Percentiles rank a stretch among this genome's conserved stretches.
These are phyloP conservation scores for Andrena minutula DNA, from an alignment of 2,888 invertebrate species.

Conservation along the genomic window DNA sequence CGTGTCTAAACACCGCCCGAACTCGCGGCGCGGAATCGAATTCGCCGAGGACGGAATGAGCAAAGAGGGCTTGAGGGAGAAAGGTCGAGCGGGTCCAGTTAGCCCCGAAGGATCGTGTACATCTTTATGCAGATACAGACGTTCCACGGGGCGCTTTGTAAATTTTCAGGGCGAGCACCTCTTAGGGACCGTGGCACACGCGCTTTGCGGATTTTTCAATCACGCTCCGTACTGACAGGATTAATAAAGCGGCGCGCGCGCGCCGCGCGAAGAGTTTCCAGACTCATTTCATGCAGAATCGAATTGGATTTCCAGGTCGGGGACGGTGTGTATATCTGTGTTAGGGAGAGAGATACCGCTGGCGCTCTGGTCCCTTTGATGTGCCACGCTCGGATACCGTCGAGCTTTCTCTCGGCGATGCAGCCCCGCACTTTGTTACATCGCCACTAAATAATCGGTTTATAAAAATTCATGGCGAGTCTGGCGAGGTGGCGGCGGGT, in stretches of 20 bases:
- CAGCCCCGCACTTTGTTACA: slow-evolving; percentile 79
- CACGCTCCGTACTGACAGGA: slow-evolving; percentile 80
- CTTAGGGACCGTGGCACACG: slow-evolving; percentile 57
- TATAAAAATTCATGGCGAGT: slow-evolving; percentile 82
- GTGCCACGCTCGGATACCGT: slow-evolving; percentile 70
- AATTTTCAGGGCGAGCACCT: slow-evolving; percentile 65
- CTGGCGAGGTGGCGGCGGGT: slow-evolving; percentile 68
- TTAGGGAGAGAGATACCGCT: slow-evolving; percentile 44
- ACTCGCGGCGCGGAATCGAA: slow-evolving; percentile 21
- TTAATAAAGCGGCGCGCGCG: slow-evolving; percentile 81
- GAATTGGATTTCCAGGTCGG: slow-evolving; percentile 83
- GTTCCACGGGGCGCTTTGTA: slow-evolving; percentile 56
- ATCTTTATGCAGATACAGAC: slow-evolving; percentile 48
- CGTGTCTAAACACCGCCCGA: slow-evolving; percentile 24
- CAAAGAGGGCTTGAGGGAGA: background rate
- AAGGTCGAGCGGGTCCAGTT: slow-evolving; percentile 22
- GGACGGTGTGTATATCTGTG: slow-evolving; percentile 62
- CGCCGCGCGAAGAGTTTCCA: slow-evolving; percentile 76
- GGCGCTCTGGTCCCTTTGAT: slow-evolving; percentile 79
- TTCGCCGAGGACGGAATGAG: slow-evolving; percentile 2
- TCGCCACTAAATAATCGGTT: slow-evolving; percentile 82
- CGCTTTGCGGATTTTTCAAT: slow-evolving; percentile 82
- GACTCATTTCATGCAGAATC: slow-evolving; percentile 83
- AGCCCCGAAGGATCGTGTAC: slow-evolving; percentile 36
- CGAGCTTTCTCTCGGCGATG: slow-evolving; percentile 54